A percentile compares a stretch with the other conserved stretches of the same genome.
These are phyloP conservation scores for Agrotis segetum DNA, from an alignment of 2,888 invertebrate genomes.

Conservation along the genomic window DNA sequence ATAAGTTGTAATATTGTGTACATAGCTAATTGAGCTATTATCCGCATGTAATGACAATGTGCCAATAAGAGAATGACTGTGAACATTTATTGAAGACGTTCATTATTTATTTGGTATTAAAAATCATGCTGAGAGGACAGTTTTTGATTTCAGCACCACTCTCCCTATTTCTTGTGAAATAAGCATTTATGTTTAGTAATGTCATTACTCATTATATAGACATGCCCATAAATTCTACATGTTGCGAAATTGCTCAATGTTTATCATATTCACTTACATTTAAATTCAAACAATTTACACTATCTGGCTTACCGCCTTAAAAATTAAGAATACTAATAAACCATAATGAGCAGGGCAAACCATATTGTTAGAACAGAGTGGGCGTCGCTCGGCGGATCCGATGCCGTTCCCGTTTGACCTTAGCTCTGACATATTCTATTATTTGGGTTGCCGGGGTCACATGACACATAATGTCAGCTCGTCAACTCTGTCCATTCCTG, in stretches of 20 bases:
- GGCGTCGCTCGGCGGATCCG: constrained; percentile 23
- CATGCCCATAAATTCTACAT: background rate
- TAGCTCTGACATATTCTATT: constrained; percentile 35
- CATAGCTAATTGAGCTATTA: no score
- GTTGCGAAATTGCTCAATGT: constrained; percentile 3
- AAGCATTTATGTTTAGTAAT: background rate
- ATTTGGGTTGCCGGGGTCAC: constrained; percentile 43
- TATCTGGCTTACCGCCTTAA: background rate
- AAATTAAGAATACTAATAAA: constrained; percentile 17
- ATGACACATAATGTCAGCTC: constrained; percentile 29
- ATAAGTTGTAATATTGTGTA: no score
- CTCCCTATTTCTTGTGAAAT: background rate
- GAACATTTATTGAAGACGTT: background rate
- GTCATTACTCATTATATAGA: background rate
- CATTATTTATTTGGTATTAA: background rate
- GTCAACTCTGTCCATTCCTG: background rate
- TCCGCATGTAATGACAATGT: background rate
- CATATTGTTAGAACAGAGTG: constrained; percentile 19
- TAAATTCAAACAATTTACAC: background rate
- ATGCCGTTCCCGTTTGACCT: constrained; percentile 29
- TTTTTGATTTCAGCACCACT: background rate
- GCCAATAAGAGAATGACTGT: background rate
- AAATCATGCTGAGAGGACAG: background rate
- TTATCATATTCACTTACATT: constrained; percentile 12
- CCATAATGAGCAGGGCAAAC: constrained; percentile 7